Conservation (phyloP, 2,888 invertebrate genomes). For the Microctonus brassicae region DNA sequence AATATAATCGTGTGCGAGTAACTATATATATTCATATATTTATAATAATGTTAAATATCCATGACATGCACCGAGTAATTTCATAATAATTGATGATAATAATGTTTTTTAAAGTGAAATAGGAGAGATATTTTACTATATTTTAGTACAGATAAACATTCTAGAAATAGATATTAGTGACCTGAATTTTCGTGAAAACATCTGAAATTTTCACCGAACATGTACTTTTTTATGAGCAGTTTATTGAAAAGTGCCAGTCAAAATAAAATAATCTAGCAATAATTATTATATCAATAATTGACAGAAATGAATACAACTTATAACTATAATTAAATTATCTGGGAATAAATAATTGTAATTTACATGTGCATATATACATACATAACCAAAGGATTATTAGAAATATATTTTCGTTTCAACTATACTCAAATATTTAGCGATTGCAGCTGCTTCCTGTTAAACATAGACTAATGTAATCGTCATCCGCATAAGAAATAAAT, state of each 20-base stretch:
- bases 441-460: constrained; percentile 5
- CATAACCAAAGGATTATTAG: not conserved
- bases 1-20: too few species aligned
- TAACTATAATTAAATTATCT: too few species aligned
- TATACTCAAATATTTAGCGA: not conserved
- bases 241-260: not conserved
- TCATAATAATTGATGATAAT: not conserved
- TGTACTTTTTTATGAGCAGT: not conserved
- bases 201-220: not conserved
- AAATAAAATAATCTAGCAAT: not conserved
- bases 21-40: too few species aligned
- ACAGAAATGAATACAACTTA: too few species aligned
- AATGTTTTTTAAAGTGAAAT: not conserved
- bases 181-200: constrained; percentile 44
- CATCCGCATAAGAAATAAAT: constrained; percentile 3
- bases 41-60: not conserved
- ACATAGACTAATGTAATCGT: not conserved
- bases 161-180: constrained; percentile 56
- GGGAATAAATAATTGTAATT: too few species aligned
- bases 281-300: not conserved
- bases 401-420: constrained; percentile 9
- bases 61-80: not conserved
- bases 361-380: too few species aligned
- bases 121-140: not conserved
- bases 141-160: constrained; percentile 50